Evolutionary conservation across 2,888 invertebrate genomes (phyloP).

Genomic region (Chromoteleia sp.): DNA sequence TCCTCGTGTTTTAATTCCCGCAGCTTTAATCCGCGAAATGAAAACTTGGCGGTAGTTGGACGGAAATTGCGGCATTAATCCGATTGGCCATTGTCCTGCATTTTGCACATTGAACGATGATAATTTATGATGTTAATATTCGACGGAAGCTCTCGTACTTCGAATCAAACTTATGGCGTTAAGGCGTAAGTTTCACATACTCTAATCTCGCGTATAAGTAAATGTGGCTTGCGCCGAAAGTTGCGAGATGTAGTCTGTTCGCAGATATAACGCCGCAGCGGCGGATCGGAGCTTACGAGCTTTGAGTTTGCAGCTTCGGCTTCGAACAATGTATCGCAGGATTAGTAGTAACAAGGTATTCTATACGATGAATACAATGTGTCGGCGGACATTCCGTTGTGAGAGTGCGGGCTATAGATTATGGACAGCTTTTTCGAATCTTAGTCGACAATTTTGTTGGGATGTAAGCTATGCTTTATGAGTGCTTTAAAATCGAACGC

Average conservation of each 20-base stretch:
- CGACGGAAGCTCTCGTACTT: conserved; percentile 32
- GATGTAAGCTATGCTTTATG: conserved; percentile 22
- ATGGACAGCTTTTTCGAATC: conserved; percentile 27
- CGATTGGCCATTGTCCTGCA: conserved; percentile 39
- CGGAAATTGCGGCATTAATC: conserved; percentile 33
- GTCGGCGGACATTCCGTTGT: conserved; percentile 8
- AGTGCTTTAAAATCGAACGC: conserved; percentile 20
- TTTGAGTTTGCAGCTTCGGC: conserved; percentile 33
- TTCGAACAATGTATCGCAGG: conserved; percentile 45
- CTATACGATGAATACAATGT: conserved; percentile 35
- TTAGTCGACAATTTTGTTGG: conserved; percentile 23
- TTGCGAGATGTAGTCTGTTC: conserved; percentile 31
- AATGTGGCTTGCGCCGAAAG: conserved; percentile 48
- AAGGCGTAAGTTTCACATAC: conserved; percentile 36
- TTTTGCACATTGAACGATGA: conserved; percentile 28
- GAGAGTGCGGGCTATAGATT: conserved; percentile 25
- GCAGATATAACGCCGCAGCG: conserved; percentile 4
- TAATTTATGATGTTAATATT: conserved; percentile 26
- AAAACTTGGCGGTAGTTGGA: conserved; percentile 17
- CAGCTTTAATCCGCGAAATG: conserved; percentile 35
- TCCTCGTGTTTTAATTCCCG: conserved; percentile 20
- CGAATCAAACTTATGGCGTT: conserved; percentile 30
- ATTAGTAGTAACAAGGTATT: conserved; percentile 44
- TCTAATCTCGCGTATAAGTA: conserved; percentile 57
- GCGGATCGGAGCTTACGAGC: conserved; percentile 49